Evolutionary conservation across 2,113 vertebrate species (phyloP), one percentile per base, ranked within the genome.

Genomic region (Prietella phreatophila): DNA sequence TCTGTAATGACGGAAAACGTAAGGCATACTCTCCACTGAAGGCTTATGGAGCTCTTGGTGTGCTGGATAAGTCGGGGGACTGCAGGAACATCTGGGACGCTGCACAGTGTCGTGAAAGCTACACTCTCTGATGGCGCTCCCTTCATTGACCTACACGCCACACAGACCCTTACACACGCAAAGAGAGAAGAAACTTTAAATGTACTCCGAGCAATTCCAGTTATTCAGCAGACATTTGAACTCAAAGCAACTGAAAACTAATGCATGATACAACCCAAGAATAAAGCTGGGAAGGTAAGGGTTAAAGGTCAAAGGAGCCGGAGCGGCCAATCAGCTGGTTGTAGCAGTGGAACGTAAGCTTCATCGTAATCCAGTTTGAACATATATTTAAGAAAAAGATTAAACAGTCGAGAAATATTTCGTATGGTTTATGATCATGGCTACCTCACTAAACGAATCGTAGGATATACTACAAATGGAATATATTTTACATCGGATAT

Each of bases 1-100:
- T 42, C 22, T 42, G 22, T 50, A 15, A 78, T 27, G 53, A 50
- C 1, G 25, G n/a, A 63, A 4, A 4, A 27, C 14, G 5, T 39
- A 82, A 22, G 5, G 36, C 9, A 10, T 90, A 97, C 96, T 94
- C 96, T 96, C 96, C 96, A 96, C 86, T 96, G 95, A 91, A 96
- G 87, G 83, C 90, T 95, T 85, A 96, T 93, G 91, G 94, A 96
- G 90, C 89, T 96, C 86, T 95, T 96, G 90, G 94, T 96, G 89
- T 93, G 93, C 88, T 92, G 95, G 4, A 94, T 88, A 1, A 96
- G 91, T 86, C 91, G 95, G 0, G 96, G 96, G 30, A 93, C 93
- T 85, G 93, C 93, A 6, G 96, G 96, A 86, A 92, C 73, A 86
- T 97, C 95, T 0, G 95, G 96, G 89, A 95, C 93, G 88, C 94